A percentile compares a stretch with the other conserved stretches of the same genome.
Conservation (phyloP, 1,140 invertebrate genomes). For the Battus philenor region DNA sequence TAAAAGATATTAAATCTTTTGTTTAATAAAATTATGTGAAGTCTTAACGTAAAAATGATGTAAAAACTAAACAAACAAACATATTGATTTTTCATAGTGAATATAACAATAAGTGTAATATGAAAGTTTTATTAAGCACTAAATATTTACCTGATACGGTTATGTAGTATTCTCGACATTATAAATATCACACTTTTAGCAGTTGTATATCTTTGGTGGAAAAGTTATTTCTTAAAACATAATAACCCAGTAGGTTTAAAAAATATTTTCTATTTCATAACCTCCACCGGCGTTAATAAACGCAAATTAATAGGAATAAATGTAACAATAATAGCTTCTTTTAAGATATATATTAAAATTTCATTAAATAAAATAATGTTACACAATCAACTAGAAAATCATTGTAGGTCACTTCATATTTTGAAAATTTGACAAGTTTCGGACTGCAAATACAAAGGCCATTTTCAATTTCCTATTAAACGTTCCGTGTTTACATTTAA, state of each 20-base stretch:
- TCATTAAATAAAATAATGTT: slow-evolving; percentile 48
- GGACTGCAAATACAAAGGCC: slow-evolving; percentile 31
- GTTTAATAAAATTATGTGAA: too few relatives aligned
- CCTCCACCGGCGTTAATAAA: slow-evolving; percentile 46
- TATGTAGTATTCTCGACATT: slow-evolving; percentile 68
- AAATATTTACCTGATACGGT: slow-evolving; percentile 55
- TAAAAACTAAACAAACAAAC: too few relatives aligned
- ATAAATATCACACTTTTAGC: slow-evolving; percentile 34
- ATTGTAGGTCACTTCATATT: slow-evolving; percentile 64
- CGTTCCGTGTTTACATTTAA: slow-evolving; percentile 13
- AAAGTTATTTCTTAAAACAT: slow-evolving; percentile 40
- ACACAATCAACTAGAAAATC: slow-evolving; percentile 67
- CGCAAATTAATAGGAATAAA: slow-evolving; percentile 32
- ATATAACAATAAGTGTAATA: too few relatives aligned
- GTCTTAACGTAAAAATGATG: too few relatives aligned
- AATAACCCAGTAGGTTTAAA: slow-evolving; percentile 38
- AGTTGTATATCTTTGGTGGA: slow-evolving; percentile 9
- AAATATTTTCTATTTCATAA: slow-evolving; percentile 55
- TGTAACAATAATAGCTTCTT: slow-evolving; percentile 29
- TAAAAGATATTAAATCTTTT: too few relatives aligned
- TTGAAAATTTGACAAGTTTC: slow-evolving; percentile 58
- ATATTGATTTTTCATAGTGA: not conserved
- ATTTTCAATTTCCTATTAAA: slow-evolving; percentile 35
- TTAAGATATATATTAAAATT: slow-evolving; percentile 32
- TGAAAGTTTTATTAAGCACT: slow-evolving; percentile 10